phyloP scores from a whole-genome alignment of 2,113 vertebrate species.

The Picathartes gymnocephalus region DNA sequence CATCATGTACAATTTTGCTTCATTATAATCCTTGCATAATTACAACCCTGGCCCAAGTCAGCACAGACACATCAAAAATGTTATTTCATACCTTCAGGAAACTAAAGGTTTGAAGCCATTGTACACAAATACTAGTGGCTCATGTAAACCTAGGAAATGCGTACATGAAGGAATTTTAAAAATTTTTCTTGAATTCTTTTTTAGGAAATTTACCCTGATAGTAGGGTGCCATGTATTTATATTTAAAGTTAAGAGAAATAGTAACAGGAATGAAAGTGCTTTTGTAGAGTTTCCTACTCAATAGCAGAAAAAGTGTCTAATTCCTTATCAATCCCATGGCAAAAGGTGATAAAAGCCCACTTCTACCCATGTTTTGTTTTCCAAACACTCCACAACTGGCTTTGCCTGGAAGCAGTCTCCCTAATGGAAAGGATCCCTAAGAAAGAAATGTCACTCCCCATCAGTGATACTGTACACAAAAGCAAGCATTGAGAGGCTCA shows the following conservation, averaged over 20 bases:
- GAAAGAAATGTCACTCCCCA: constrained; percentile 13
- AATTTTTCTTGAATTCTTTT: neutral
- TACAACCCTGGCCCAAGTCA: neutral
- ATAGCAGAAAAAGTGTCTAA: neutral
- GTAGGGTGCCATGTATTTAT: neutral
- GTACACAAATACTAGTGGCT: neutral
- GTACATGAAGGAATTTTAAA: accelerated
- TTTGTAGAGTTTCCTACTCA: neutral
- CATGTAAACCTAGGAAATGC: neutral
- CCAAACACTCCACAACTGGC: neutral
- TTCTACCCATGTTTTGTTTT: constrained; percentile 6
- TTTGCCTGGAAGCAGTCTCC: constrained; percentile 17
- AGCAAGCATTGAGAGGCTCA: neutral
- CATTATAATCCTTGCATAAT: neutral
- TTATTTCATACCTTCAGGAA: neutral
- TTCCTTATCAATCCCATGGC: neutral
- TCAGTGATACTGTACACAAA: constrained; percentile 22
- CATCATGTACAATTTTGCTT: neutral
- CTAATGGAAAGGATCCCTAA: constrained; percentile 42
- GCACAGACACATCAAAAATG: neutral
- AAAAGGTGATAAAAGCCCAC: constrained; percentile 10
- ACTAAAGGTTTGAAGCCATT: neutral
- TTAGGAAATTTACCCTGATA: neutral
- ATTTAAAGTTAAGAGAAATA: neutral
- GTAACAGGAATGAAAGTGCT: neutral